A percentile compares a stretch with the other conserved stretches of the same genome.
Evolutionary conservation across 2,797 vertebrate species (phyloP).

Genomic region (Epinephelus malabaricus): DNA sequence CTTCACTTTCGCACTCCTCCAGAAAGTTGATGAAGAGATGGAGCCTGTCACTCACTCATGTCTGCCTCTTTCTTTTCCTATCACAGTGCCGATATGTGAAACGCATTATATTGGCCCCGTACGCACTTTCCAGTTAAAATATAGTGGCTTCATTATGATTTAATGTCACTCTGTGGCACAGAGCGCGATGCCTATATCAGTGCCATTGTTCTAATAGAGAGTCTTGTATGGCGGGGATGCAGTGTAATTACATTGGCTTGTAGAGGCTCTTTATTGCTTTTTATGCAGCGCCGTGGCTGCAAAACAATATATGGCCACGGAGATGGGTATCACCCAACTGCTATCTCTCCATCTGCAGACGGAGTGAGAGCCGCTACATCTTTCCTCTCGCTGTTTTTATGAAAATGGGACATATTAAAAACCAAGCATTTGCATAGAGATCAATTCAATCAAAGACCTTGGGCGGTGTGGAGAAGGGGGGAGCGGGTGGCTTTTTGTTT

Average conservation of each 20-base stretch:
- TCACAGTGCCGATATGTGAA: conserved; percentile 55
- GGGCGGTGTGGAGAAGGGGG: conserved; percentile 54
- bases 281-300: conserved; percentile 69
- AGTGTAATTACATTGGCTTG: conserved; percentile 84
- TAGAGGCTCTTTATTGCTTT: conserved; percentile 82
- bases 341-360: conserved; percentile 77
- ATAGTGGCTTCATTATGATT: conserved; percentile 81
- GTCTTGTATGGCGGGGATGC: conserved; percentile 64
- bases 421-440: conserved; percentile 80
- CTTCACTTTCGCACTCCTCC: not conserved
- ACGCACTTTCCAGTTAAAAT: conserved; percentile 74
- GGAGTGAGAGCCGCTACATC: conserved; percentile 57
- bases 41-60: conserved; percentile 29
- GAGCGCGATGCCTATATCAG: conserved; percentile 58
- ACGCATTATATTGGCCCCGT: conserved; percentile 60
- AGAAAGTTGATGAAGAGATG: conserved; percentile 22
- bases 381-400: conserved; percentile 69
- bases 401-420: conserved; percentile 81
- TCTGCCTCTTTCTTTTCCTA: conserved; percentile 39
- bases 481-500: conserved; percentile 67
- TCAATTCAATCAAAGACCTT: conserved; percentile 80
- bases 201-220: conserved; percentile 78
- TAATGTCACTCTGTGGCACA: conserved; percentile 74
- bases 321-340: conserved; percentile 72
- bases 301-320: conserved; percentile 73